A percentile compares a stretch with the other conserved stretches of the same genome.
These are phyloP conservation scores for Artemisiospiza belli DNA, from an alignment of 2,113 vertebrate species.

Conservation along the genomic window DNA sequence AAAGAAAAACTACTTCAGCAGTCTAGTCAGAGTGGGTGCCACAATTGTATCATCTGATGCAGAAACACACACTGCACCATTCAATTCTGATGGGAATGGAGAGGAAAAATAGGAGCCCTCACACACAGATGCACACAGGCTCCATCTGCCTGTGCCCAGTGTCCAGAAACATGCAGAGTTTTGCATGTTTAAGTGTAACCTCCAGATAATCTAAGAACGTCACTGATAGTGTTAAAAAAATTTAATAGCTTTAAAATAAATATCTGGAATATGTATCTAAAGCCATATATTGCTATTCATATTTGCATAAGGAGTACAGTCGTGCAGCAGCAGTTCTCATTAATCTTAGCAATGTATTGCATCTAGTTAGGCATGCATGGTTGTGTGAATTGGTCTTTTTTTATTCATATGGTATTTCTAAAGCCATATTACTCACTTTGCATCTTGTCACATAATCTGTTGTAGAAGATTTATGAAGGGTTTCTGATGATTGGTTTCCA, in stretches of 20 bases:
- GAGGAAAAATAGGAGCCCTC: not conserved
- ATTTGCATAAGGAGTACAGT: not conserved
- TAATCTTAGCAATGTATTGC: not conserved
- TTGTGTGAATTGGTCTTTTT: not conserved
- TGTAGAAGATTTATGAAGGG: conserved; percentile 14
- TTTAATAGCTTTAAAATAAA: not conserved
- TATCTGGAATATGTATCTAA: not conserved
- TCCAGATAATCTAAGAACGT: not conserved
- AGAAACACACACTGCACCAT: not conserved
- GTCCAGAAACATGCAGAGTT: not conserved
- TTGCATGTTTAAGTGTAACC: not conserved
- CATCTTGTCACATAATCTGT: conserved; percentile 20
- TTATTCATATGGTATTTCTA: conserved; percentile 14
- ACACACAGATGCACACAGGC: not conserved
- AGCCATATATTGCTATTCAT: not conserved
- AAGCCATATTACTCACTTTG: conserved; percentile 7
- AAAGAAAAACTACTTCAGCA: not conserved
- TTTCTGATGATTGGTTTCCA: conserved; percentile 8
- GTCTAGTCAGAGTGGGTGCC: not conserved
- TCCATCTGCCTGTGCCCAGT: not conserved
- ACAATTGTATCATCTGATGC: not conserved
- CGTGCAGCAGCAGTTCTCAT: not conserved
- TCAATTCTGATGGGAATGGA: not conserved
- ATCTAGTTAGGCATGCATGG: not conserved
- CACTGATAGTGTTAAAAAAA: not conserved